A percentile compares a stretch with the other conserved stretches of the same genome.
These are phyloP conservation scores for Tauraco hartlaubi DNA, from an alignment of 2,797 vertebrate genomes.

Conservation along the genomic window DNA sequence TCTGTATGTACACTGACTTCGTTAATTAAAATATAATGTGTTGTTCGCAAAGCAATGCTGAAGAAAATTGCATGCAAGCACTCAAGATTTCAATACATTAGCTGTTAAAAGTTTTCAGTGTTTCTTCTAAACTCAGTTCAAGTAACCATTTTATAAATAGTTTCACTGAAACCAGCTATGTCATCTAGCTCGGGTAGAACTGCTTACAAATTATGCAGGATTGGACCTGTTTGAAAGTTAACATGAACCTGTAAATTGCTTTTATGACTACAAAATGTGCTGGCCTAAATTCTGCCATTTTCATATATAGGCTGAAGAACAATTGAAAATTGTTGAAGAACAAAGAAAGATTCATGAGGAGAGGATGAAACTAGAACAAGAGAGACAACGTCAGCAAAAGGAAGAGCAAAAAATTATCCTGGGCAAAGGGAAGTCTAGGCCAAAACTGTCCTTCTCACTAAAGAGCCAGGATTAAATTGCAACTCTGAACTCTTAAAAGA, in stretches of 20 bases:
- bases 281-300: slow-evolving; percentile 48
- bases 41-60: neutral
- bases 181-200: neutral
- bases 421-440: slow-evolving; percentile 98
- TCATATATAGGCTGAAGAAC: slow-evolving; percentile 93
- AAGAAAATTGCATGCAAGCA: neutral
- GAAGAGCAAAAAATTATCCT: slow-evolving; percentile 99
- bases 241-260: slow-evolving; percentile 22
- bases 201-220: neutral
- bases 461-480: slow-evolving; percentile 93
- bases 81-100: neutral
- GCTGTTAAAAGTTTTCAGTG: neutral
- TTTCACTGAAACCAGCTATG: neutral
- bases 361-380: slow-evolving; percentile 99
- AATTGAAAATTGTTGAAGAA: slow-evolving; percentile 99
- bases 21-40: neutral
- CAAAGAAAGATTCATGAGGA: slow-evolving; percentile 99
- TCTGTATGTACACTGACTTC: neutral
- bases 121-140: neutral
- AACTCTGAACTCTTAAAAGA: slow-evolving; percentile 79
- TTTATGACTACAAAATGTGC: slow-evolving; percentile 15
- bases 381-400: slow-evolving; percentile 98
- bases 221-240: slow-evolving; percentile 15
- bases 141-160: neutral
- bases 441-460: slow-evolving; percentile 97